Evolutionary conservation across 1,140 invertebrate genomes (phyloP).

Genomic region (Drosophila repleta): DNA sequence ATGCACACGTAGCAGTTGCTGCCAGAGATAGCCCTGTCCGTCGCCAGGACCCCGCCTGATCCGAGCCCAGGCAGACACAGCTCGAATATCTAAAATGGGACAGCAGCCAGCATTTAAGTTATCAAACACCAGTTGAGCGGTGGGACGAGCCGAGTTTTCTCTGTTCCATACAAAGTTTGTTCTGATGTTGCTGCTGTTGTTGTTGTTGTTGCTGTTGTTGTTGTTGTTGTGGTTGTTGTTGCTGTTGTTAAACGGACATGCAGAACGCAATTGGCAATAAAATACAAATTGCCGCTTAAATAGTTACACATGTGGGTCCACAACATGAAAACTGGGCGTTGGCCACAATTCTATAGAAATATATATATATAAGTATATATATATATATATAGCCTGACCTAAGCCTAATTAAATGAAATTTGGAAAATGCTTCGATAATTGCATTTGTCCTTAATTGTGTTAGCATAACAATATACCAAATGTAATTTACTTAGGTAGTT

Average conservation of each 20-base stretch:
- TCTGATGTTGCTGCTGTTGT: slow-evolving; percentile 4
- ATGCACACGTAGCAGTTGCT: slow-evolving; percentile 50
- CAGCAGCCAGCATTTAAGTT: slow-evolving; percentile 67
- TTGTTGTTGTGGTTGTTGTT: slow-evolving; percentile 7
- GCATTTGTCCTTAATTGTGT: too few species aligned
- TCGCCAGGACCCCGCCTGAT: not conserved
- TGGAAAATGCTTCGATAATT: too few species aligned
- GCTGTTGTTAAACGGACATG: slow-evolving; percentile 27
- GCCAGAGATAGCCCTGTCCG: slow-evolving; percentile 5
- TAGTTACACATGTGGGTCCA: slow-evolving; percentile 61
- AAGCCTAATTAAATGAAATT: too few species aligned
- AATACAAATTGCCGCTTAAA: slow-evolving; percentile 82
- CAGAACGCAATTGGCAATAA: slow-evolving; percentile 70
- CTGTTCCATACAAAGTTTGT: slow-evolving; percentile 12
- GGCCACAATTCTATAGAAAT: not conserved
- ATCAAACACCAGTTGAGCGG: slow-evolving; percentile 48
- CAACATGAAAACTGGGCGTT: not conserved
- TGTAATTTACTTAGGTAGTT: too few species aligned
- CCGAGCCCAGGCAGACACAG: not conserved
- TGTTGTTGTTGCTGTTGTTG: slow-evolving; percentile 18
- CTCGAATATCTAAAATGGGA: slow-evolving; percentile 24
- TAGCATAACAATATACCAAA: too few species aligned
- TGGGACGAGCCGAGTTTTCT: not conserved
- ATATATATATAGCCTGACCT: too few species aligned
- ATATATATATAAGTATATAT: too few species aligned